These are phyloP conservation scores for Polydrusus cervinus DNA, from an alignment of 2,888 invertebrate genomes.

Conservation along the genomic window DNA sequence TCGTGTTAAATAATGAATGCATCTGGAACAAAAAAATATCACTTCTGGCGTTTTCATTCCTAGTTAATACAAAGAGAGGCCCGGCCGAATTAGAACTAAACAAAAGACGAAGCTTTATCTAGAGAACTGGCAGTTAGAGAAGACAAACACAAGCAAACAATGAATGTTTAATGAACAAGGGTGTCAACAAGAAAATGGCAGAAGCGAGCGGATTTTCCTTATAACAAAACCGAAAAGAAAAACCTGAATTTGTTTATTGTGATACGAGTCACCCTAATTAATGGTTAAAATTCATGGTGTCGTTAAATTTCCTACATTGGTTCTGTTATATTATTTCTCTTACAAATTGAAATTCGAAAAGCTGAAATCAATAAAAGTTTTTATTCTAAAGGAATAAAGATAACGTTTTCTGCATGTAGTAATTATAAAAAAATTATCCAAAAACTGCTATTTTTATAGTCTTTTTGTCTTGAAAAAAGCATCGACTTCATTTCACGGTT, in stretches of 20 bases:
- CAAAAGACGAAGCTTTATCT: slow-evolving; percentile 47
- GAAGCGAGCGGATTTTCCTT: slow-evolving; percentile 33
- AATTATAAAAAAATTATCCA: too few relatives aligned
- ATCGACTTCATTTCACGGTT: too few relatives aligned
- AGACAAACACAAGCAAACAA: slow-evolving; percentile 42
- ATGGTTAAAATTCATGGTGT: neutral
- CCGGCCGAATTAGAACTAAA: slow-evolving; percentile 47
- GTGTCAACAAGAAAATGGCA: slow-evolving; percentile 51
- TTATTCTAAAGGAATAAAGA: too few relatives aligned
- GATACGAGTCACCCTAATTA: slow-evolving; percentile 5
- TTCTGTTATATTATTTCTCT: too few relatives aligned
- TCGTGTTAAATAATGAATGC: slow-evolving; percentile 48
- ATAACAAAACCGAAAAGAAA: slow-evolving; percentile 7
- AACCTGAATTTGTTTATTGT: slow-evolving; percentile 19
- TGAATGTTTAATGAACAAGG: slow-evolving; percentile 53
- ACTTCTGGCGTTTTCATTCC: slow-evolving; percentile 47
- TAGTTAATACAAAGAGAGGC: slow-evolving; percentile 43
- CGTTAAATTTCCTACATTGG: too few relatives aligned
- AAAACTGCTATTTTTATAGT: too few relatives aligned
- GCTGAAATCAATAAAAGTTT: too few relatives aligned
- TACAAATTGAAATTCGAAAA: too few relatives aligned
- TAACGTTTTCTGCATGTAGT: too few relatives aligned
- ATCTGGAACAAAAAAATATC: slow-evolving; percentile 47
- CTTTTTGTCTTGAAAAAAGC: too few relatives aligned
- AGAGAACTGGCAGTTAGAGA: slow-evolving; percentile 34